phyloP scores from a whole-genome alignment of 37 sponge, comb jelly and placozoan species.

The Cliona cf. orientalis region DNA sequence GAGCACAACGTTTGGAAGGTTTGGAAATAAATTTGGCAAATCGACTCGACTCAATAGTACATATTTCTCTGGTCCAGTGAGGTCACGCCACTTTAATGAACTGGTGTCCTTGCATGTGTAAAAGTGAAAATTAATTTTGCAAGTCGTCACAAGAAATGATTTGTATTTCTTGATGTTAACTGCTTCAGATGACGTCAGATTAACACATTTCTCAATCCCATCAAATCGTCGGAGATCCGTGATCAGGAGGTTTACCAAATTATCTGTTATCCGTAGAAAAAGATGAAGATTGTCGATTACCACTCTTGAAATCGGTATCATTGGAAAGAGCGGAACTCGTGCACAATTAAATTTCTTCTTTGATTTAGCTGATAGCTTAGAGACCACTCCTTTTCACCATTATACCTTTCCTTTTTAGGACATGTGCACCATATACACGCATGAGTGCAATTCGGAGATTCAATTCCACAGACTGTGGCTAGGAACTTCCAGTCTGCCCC shows the following conservation, averaged over 20 bases:
- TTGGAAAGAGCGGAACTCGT: background rate
- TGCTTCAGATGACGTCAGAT: background rate
- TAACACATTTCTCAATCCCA: background rate
- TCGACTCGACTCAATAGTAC: constrained; percentile 6
- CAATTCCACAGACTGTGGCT: background rate
- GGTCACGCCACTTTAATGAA: constrained; percentile 9
- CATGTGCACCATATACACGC: background rate
- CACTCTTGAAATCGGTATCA: constrained; percentile 9
- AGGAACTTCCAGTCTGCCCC: background rate
- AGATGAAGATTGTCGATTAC: constrained; percentile 7
- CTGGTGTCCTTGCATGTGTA: constrained; percentile 1
- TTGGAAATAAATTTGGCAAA: constrained; percentile 7
- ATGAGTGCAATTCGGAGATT: background rate
- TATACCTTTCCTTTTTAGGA: background rate
- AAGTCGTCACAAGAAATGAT: background rate
- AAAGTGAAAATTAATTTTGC: constrained; percentile 11
- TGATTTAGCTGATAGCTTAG: background rate
- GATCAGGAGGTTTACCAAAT: constrained; percentile 15
- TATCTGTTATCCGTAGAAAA: constrained; percentile 12
- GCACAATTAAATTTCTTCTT: background rate
- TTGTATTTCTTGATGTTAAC: background rate
- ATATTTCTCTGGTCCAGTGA: constrained; percentile 25
- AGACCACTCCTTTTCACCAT: background rate
- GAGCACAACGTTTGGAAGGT: background rate
- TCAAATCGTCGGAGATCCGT: background rate